A percentile compares a stretch with the other conserved stretches of the same genome.
These are phyloP conservation scores for Tetragonisca angustula DNA, from an alignment of 2,888 invertebrate genomes.

Conservation along the genomic window DNA sequence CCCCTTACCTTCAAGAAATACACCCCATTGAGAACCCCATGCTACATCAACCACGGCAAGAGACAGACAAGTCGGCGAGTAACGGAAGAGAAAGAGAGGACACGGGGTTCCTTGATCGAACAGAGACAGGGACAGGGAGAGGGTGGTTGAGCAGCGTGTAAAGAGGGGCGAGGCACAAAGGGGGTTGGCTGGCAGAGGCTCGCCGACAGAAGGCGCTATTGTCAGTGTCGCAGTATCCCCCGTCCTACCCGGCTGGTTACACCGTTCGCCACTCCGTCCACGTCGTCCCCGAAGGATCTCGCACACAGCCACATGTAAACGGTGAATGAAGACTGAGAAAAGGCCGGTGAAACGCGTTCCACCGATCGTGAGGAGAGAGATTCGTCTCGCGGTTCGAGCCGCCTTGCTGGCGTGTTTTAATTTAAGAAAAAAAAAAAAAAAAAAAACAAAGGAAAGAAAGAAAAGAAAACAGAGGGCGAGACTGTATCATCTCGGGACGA, in stretches of 20 bases:
- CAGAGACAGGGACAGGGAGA: neutral
- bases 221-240: conserved; percentile 80
- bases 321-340: conserved; percentile 52
- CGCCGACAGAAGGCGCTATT: conserved; percentile 77
- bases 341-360: conserved; percentile 6
- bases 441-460: no score
- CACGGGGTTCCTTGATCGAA: no score
- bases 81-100: neutral
- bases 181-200: conserved; percentile 45
- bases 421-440: no score
- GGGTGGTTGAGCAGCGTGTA: neutral
- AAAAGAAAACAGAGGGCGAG: neutral
- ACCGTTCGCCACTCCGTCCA: conserved; percentile 79
- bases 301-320: conserved; percentile 65
- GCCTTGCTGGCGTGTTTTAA: neutral
- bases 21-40: neutral
- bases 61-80: conserved; percentile 1
- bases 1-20: no score
- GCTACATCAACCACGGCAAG: neutral
- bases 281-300: conserved; percentile 66
- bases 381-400: neutral
- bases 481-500: no score
- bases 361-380: neutral
- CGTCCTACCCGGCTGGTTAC: conserved; percentile 75
- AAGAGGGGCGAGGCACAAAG: conserved; percentile 36